These are phyloP conservation scores for Siniperca chuatsi DNA, from an alignment of 2,113 vertebrate genomes.

Conservation along the genomic window DNA sequence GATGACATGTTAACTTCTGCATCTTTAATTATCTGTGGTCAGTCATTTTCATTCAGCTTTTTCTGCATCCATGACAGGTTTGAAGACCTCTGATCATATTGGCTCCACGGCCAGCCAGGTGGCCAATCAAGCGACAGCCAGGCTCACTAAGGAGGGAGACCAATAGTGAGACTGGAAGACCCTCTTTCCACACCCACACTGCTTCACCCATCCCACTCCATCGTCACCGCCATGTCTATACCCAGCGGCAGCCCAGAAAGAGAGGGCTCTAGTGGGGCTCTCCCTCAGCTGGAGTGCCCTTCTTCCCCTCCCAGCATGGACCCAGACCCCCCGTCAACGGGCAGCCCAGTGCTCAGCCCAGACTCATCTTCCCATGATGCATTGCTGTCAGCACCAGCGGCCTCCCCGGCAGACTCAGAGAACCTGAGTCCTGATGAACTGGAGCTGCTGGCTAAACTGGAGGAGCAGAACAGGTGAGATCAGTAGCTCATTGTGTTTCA, in stretches of 20 bases:
- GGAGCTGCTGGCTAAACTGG: conserved; percentile 95
- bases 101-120: conserved; percentile 52
- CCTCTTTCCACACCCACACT: conserved; percentile 14
- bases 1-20: no score
- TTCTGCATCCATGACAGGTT: conserved; percentile 59
- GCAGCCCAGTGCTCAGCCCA: conserved; percentile 92
- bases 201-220: conserved; percentile 24
- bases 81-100: conserved; percentile 72
- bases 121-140: conserved; percentile 45
- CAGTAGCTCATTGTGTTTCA: background rate
- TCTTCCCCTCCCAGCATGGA: conserved; percentile 80
- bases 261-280: conserved; percentile 66
- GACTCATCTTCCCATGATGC: conserved; percentile 94
- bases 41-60: background rate
- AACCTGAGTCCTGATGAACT: conserved; percentile 96
- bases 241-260: conserved; percentile 82
- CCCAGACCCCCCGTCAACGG: conserved; percentile 81
- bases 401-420: conserved; percentile 92
- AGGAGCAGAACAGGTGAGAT: conserved; percentile 94
- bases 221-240: conserved; percentile 76
- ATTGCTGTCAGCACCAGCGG: conserved; percentile 83
- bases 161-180: conserved; percentile 42
- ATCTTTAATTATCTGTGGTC: background rate
- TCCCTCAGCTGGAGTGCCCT: conserved; percentile 79
- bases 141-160: conserved; percentile 40